Percentiles rank a stretch among this genome's conserved stretches.
phyloP scores from a whole-genome alignment of 2,888 invertebrate genomes.

The Mesochorus sp. region DNA sequence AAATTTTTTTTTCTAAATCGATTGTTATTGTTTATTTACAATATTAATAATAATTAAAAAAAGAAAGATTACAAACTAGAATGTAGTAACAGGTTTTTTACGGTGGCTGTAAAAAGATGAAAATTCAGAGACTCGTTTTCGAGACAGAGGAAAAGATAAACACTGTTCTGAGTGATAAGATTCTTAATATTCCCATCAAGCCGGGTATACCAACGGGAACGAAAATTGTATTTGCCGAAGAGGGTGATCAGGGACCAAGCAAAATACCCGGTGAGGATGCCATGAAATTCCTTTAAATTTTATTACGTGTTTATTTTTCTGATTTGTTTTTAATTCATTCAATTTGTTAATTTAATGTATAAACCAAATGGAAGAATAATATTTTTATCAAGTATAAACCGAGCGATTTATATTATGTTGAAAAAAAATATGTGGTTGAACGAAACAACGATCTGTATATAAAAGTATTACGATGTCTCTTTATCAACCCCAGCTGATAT shows the following conservation, averaged over 20 bases:
- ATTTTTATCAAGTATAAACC: not conserved
- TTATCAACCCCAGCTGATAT: slow-evolving; percentile 85
- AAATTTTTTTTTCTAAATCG: slow-evolving; percentile 3
- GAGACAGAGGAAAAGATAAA: slow-evolving; percentile 85
- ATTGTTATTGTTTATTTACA: not conserved
- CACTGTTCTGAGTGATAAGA: slow-evolving; percentile 88
- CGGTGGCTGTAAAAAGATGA: slow-evolving; percentile 92
- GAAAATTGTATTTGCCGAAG: slow-evolving; percentile 88
- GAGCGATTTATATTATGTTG: not conserved
- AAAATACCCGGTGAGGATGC: slow-evolving; percentile 85
- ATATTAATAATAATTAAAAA: not conserved
- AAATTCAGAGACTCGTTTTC: slow-evolving; percentile 89
- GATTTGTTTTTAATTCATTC: too few relatives aligned
- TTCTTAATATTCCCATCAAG: slow-evolving; percentile 88
- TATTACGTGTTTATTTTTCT: not conserved
- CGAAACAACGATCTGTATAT: slow-evolving; percentile 1
- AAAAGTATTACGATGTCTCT: slow-evolving; percentile 20
- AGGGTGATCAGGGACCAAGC: slow-evolving; percentile 91
- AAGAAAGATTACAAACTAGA: not conserved
- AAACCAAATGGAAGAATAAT: not conserved
- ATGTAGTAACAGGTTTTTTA: slow-evolving; percentile 83
- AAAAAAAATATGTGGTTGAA: slow-evolving; percentile 35
- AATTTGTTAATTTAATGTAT: too few relatives aligned
- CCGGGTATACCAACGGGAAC: slow-evolving; percentile 90
- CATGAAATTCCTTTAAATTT: not conserved